Percentiles rank a stretch among this genome's conserved stretches.
Conservation (phyloP, 2,113 vertebrate species). For the Psephotus haematonotus region DNA sequence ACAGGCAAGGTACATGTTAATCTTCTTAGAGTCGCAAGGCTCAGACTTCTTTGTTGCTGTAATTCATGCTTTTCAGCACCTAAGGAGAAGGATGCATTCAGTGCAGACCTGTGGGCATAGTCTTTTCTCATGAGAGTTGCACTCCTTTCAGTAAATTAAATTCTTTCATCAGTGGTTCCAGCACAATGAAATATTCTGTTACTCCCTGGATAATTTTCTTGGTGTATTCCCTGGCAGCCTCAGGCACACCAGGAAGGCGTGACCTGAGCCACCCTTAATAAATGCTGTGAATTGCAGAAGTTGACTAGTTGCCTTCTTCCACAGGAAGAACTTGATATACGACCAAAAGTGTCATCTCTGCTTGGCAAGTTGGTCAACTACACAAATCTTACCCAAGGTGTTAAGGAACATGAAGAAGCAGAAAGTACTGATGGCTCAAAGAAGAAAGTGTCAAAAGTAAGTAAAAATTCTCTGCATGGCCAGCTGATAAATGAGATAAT, state of each 20-base stretch:
- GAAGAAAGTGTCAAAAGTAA: constrained; percentile 90
- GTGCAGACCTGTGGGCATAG: not conserved
- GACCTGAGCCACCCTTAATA: not conserved
- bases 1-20: not conserved
- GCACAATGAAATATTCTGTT: not conserved
- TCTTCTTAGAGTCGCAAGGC: not conserved
- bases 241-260: not conserved
- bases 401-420: constrained; percentile 95
- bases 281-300: not conserved
- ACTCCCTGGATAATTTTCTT: not conserved
- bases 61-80: not conserved
- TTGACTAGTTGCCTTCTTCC: not conserved
- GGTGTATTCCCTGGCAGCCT: not conserved
- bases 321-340: constrained; percentile 96
- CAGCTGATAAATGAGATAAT: not conserved
- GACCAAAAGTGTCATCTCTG: constrained; percentile 95
- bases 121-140: not conserved
- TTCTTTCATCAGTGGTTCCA: not conserved
- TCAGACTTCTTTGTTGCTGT: not conserved
- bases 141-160: not conserved
- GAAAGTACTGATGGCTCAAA: constrained; percentile 82
- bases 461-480: not conserved
- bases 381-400: constrained; percentile 95
- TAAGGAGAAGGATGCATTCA: not conserved
- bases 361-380: constrained; percentile 97